phyloP scores from a whole-genome alignment of 2,888 invertebrate species.

The Galerucella calmariensis region DNA sequence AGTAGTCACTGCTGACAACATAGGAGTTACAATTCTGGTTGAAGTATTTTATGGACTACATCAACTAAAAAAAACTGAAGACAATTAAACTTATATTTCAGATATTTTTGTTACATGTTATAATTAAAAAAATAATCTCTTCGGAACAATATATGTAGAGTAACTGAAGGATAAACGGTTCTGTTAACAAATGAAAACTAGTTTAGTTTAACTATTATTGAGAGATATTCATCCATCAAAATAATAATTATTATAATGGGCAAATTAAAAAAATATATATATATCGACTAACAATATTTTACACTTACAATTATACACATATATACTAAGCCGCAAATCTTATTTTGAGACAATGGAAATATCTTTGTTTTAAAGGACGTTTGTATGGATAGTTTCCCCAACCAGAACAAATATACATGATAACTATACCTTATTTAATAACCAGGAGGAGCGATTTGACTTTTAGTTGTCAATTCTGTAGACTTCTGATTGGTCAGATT shows the following conservation, averaged over 20 bases:
- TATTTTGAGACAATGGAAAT: not conserved
- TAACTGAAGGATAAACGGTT: constrained; percentile 35
- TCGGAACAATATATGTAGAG: constrained; percentile 41
- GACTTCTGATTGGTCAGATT: too few relatives aligned
- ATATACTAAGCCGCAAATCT: constrained; percentile 8
- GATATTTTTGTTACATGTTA: constrained; percentile 41
- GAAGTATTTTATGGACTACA: too few relatives aligned
- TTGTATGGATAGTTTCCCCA: not conserved
- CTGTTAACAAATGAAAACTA: constrained; percentile 8
- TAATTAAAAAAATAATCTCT: constrained; percentile 48
- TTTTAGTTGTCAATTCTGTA: too few relatives aligned
- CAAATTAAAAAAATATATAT: constrained; percentile 40
- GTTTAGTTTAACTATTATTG: constrained; percentile 11
- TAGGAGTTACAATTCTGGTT: too few relatives aligned
- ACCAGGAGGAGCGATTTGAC: too few relatives aligned
- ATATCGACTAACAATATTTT: constrained; percentile 45
- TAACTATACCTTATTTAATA: too few relatives aligned
- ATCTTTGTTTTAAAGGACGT: not conserved
- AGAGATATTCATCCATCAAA: constrained; percentile 37
- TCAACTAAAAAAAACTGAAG: not conserved
- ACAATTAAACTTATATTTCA: constrained; percentile 45
- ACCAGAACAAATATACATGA: too few relatives aligned
- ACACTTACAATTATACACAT: constrained; percentile 28
- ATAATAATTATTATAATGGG: constrained; percentile 15
- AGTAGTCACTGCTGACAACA: too few relatives aligned